Evolutionary conservation across 1,140 invertebrate genomes (phyloP).

Genomic region (roundworm (Caenorhabditis elegans)): WBcel235 BX284606.5:5257501-5258000

Average conservation of each 20-base stretch:
- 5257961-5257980: conserved; percentile 27
- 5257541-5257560: background rate
- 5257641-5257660: background rate
- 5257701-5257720: conserved; percentile 22
- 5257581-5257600: conserved; percentile 34
- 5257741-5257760: background rate
- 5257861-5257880: conserved; percentile 40
- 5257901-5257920: background rate
- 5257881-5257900: conserved; percentile 39
- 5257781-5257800: background rate
- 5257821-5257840: background rate
- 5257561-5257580: conserved; percentile 34
- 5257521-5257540: background rate
- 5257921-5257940: background rate
- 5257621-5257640: conserved; percentile 29
- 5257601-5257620: conserved; percentile 32
- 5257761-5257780: conserved; percentile 35
- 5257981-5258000: background rate
- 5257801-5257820: background rate
- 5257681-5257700: background rate
- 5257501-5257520: conserved; percentile 4
- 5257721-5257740: conserved; percentile 8
- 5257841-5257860: conserved; percentile 32
- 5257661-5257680: too few species aligned
- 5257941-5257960: conserved; percentile 1